phyloP scores from a whole-genome alignment of 2,797 vertebrate species.

The Kryptopterus vitreolus region DNA sequence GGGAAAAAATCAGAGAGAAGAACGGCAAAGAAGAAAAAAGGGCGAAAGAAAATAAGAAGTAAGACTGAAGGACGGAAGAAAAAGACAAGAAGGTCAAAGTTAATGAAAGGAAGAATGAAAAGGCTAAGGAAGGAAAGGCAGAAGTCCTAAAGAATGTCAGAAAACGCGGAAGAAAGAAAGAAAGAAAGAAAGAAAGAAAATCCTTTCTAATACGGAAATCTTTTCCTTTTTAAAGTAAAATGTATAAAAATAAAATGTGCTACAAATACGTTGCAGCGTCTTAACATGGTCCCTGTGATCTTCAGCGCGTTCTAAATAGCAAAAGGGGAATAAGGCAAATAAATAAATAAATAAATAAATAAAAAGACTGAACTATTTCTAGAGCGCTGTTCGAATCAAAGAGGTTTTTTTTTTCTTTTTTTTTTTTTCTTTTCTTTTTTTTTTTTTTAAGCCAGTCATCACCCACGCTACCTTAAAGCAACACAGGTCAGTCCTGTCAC shows the following conservation, averaged over 20 bases:
- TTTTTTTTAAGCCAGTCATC: slow-evolving; percentile 62
- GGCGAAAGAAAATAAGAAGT: too few relatives aligned
- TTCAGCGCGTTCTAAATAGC: slow-evolving; percentile 30
- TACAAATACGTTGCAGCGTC: background rate
- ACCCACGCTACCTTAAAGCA: slow-evolving; percentile 72
- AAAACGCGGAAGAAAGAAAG: too few relatives aligned
- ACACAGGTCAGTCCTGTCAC: slow-evolving; percentile 63
- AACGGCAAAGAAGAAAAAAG: too few relatives aligned
- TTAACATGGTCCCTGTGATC: slow-evolving; percentile 62
- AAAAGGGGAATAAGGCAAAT: too few relatives aligned
- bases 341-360: too few relatives aligned
- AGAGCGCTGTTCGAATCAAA: slow-evolving; percentile 63
- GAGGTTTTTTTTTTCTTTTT: slow-evolving; percentile 45
- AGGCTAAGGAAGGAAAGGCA: too few relatives aligned
- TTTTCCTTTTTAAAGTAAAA: background rate
- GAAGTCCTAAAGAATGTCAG: too few relatives aligned
- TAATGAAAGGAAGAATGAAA: too few relatives aligned
- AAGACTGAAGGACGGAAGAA: too few relatives aligned
- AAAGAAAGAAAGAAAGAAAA: background rate
- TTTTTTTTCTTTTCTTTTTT: slow-evolving; percentile 56
- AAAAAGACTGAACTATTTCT: slow-evolving; percentile 67
- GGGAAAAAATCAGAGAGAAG: too few relatives aligned
- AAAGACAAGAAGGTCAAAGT: too few relatives aligned
- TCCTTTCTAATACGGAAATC: background rate
- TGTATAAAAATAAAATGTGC: background rate